Percentiles rank a stretch among this genome's conserved stretches.
These are phyloP conservation scores for Ameiurus melas DNA, from an alignment of 2,113 vertebrate species.

Conservation along the genomic window DNA sequence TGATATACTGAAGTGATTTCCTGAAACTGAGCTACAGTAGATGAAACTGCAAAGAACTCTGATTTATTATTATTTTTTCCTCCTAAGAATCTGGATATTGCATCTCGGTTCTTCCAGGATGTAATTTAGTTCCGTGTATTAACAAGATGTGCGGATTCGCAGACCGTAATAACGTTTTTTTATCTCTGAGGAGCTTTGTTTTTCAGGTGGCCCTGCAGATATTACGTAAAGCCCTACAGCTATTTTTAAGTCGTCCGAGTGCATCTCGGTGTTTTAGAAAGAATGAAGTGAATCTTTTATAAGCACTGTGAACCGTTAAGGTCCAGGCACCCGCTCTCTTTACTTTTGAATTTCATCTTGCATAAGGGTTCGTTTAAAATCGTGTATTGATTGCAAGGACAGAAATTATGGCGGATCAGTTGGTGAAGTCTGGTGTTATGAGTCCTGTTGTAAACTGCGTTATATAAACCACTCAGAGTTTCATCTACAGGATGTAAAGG, in stretches of 20 bases:
- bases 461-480: neutral
- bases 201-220: slow-evolving; percentile 12
- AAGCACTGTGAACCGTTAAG: neutral
- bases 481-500: neutral
- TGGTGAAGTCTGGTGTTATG: neutral
- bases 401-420: neutral
- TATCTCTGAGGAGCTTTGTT: neutral
- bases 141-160: neutral
- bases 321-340: neutral
- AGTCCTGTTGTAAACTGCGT: slow-evolving; percentile 1
- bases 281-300: slow-evolving; percentile 1
- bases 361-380: no score
- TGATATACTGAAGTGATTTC: neutral
- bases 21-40: neutral
- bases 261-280: neutral
- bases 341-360: neutral
- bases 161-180: slow-evolving; percentile 1
- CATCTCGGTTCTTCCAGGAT: neutral
- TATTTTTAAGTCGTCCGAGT: slow-evolving; percentile 3
- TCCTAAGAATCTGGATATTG: neutral
- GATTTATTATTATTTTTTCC: neutral
- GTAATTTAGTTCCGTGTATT: slow-evolving; percentile 20
- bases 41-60: neutral
- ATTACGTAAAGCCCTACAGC: neutral
- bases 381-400: slow-evolving; percentile 5